Evolutionary conservation across 1,140 invertebrate genomes (phyloP).

Genomic region (Platyura marginata): DNA sequence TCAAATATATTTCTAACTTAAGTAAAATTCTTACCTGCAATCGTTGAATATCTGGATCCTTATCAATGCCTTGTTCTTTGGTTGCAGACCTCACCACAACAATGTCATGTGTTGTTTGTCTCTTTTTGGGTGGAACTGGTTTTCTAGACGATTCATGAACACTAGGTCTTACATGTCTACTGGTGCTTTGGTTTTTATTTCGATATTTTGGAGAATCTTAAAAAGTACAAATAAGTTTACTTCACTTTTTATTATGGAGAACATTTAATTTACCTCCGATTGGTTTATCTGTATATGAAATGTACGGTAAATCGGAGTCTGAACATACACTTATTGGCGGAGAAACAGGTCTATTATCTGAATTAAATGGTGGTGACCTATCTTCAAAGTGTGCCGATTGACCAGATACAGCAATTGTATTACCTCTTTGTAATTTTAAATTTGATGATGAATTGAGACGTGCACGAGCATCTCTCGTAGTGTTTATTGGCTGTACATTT

Average conservation of each 20-base stretch:
- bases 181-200: slow-evolving; percentile 29
- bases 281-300: slow-evolving; percentile 82
- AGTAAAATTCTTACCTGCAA: slow-evolving; percentile 41
- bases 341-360: slow-evolving; percentile 45
- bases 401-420: slow-evolving; percentile 32
- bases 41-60: slow-evolving; percentile 62
- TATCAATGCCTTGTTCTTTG: slow-evolving; percentile 37
- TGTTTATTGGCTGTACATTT: slow-evolving; percentile 7
- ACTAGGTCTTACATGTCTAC: slow-evolving; percentile 8
- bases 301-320: slow-evolving; percentile 81
- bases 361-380: slow-evolving; percentile 22
- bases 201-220: slow-evolving; percentile 59
- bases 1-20: background rate
- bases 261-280: slow-evolving; percentile 44
- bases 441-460: slow-evolving; percentile 13
- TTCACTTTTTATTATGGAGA: background rate
- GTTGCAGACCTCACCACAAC: slow-evolving; percentile 67
- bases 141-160: slow-evolving; percentile 12
- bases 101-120: slow-evolving; percentile 39
- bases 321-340: slow-evolving; percentile 75
- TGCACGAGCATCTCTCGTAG: slow-evolving; percentile 7
- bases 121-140: slow-evolving; percentile 10
- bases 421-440: slow-evolving; percentile 30
- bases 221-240: background rate
- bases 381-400: slow-evolving; percentile 5